A percentile compares a stretch with the other conserved stretches of the same genome.
Evolutionary conservation across 2,797 vertebrate genomes (phyloP).

Genomic region (Iguana delicatissima): DNA sequence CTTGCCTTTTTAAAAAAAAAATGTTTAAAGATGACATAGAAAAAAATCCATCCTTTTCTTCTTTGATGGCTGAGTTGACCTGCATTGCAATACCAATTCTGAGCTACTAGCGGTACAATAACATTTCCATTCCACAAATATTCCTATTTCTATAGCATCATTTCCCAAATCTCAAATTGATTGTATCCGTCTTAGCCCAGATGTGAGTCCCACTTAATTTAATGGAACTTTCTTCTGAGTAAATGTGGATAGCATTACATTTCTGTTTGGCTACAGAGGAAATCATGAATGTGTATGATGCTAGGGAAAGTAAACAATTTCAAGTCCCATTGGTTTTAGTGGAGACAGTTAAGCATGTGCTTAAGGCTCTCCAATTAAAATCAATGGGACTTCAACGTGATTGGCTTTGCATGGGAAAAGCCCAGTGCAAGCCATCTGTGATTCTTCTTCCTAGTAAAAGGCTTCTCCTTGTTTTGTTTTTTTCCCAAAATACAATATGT

Average conservation of each 20-base stretch:
- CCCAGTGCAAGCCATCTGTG: neutral
- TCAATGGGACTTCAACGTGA: conserved; percentile 19
- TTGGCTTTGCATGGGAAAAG: neutral
- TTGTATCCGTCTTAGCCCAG: neutral
- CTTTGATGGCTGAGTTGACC: neutral
- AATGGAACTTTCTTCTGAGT: conserved; percentile 7
- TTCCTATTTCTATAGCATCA: neutral
- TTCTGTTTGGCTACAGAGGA: neutral
- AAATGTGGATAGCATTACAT: conserved; percentile 3
- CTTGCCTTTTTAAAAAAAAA: neutral
- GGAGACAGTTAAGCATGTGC: conserved; percentile 20
- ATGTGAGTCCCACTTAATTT: neutral
- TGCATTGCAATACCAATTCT: neutral
- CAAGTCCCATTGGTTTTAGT: conserved; percentile 18
- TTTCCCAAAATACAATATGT: neutral
- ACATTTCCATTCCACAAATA: neutral
- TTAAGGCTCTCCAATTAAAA: conserved; percentile 18
- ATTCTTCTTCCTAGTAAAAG: neutral
- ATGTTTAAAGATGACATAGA: neutral
- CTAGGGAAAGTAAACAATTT: conserved; percentile 14
- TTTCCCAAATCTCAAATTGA: neutral
- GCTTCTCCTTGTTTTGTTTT: neutral
- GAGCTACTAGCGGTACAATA: neutral
- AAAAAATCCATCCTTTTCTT: neutral
- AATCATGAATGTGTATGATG: conserved; percentile 3